phyloP scores from a whole-genome alignment of 2,888 invertebrate genomes.

The Rhaphigaster nebulosa region DNA sequence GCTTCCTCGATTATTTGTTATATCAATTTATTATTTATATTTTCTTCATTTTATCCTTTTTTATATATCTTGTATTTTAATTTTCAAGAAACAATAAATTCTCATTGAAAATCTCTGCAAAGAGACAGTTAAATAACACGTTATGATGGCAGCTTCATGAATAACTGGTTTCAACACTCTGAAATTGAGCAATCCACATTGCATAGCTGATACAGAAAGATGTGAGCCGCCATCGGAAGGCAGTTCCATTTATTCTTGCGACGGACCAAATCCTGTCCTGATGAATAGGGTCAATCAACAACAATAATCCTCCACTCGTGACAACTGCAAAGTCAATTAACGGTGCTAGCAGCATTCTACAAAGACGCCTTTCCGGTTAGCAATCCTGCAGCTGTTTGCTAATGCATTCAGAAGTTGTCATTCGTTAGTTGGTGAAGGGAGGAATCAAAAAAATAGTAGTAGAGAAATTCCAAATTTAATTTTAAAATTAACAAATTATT shows the following conservation, averaged over 20 bases:
- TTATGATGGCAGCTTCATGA: no score
- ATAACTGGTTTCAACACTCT: no score
- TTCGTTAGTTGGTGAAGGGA: not conserved
- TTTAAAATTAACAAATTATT: no score
- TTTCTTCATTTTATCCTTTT: no score
- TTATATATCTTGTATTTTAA: no score
- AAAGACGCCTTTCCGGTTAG: not conserved
- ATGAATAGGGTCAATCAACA: conserved; percentile 33
- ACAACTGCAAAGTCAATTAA: conserved; percentile 38
- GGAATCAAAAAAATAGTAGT: not conserved
- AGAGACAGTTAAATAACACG: no score
- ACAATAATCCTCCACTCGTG: conserved; percentile 1
- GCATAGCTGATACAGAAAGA: not conserved
- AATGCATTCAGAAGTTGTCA: not conserved
- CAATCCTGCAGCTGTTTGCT: not conserved
- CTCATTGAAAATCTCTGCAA: no score
- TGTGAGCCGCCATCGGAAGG: not conserved
- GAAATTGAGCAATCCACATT: not conserved
- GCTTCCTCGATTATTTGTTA: no score
- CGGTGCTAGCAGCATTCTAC: not conserved
- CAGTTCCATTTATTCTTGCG: not conserved
- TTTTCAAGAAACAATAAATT: no score
- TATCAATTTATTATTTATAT: no score
- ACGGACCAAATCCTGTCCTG: not conserved
- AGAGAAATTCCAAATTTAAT: no score